Percentiles rank a stretch among this genome's conserved stretches.
Evolutionary conservation across 2,113 vertebrate genomes (phyloP).

Genomic region (Suncus etruscus): DNA sequence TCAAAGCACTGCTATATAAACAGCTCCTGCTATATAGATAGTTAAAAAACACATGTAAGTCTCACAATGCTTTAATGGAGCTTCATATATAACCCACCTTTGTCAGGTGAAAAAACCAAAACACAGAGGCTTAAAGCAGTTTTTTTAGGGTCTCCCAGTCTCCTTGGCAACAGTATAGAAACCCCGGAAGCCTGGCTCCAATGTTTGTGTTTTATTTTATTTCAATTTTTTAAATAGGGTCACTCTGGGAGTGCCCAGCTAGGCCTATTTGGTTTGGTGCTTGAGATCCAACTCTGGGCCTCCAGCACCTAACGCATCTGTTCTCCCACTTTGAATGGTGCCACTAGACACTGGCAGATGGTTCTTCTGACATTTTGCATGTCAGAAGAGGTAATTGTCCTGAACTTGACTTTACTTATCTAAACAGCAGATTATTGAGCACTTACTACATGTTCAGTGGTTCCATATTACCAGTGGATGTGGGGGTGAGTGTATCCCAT

Average conservation of each 20-base stretch:
- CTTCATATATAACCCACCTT: not conserved
- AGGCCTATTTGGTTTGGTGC: too few species aligned
- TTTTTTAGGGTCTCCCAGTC: not conserved
- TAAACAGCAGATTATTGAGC: not conserved
- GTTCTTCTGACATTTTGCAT: too few species aligned
- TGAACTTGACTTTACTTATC: conserved; percentile 1
- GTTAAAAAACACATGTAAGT: not conserved
- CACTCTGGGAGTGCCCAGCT: too few species aligned
- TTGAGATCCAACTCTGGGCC: too few species aligned
- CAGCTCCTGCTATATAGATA: not conserved
- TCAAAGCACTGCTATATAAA: not conserved
- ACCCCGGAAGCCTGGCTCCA: not conserved
- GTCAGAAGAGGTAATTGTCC: not conserved
- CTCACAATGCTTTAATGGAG: not conserved
- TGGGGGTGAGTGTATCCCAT: not conserved
- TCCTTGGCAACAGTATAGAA: not conserved
- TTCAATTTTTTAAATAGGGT: too few species aligned
- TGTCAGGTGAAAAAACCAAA: not conserved
- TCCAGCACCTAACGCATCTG: too few species aligned
- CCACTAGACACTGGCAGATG: too few species aligned
- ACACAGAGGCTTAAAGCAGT: not conserved
- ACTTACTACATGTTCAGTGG: not conserved
- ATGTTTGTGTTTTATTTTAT: not conserved
- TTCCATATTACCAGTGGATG: not conserved
- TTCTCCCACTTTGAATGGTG: too few species aligned